Percentiles rank a stretch among this genome's conserved stretches.
Conservation (phyloP, 2,797 vertebrate species). For the Ptychadena robeensis region DNA sequence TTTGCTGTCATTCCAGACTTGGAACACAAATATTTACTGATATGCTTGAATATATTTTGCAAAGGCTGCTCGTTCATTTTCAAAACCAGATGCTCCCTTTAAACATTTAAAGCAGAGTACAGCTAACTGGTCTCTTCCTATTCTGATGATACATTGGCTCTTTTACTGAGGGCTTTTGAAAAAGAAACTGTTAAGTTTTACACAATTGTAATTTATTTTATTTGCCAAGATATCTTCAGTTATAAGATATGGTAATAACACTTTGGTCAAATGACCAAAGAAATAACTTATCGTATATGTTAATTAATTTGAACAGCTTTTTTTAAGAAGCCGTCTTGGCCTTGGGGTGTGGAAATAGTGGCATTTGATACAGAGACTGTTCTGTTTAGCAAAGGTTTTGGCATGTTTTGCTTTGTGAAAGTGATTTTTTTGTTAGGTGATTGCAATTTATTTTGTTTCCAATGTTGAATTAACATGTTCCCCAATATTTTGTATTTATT, state of each 20-base stretch:
- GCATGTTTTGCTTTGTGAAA: too few relatives aligned
- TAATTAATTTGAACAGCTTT: too few relatives aligned
- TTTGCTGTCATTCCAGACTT: slow-evolving; percentile 49
- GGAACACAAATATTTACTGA: slow-evolving; percentile 57
- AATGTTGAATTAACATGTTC: too few relatives aligned
- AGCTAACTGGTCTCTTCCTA: neutral
- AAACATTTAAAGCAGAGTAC: neutral
- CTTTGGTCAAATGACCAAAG: too few relatives aligned
- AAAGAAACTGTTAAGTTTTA: neutral
- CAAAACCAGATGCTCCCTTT: slow-evolving; percentile 39
- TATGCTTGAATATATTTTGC: slow-evolving; percentile 46
- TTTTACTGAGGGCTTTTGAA: neutral
- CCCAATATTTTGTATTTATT: too few relatives aligned
- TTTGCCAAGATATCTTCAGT: neutral
- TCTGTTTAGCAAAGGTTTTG: too few relatives aligned
- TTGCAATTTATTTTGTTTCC: too few relatives aligned
- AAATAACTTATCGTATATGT: too few relatives aligned
- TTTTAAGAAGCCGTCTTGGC: too few relatives aligned
- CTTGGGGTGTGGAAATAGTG: too few relatives aligned
- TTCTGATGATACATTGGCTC: neutral
- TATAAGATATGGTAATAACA: neutral
- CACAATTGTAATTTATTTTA: neutral
- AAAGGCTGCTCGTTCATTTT: neutral
- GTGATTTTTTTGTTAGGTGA: too few relatives aligned
- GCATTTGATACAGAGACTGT: too few relatives aligned